A percentile compares a stretch with the other conserved stretches of the same genome.
Conservation (phyloP, 2,113 vertebrate genomes). For the Nothocercus julius region DNA sequence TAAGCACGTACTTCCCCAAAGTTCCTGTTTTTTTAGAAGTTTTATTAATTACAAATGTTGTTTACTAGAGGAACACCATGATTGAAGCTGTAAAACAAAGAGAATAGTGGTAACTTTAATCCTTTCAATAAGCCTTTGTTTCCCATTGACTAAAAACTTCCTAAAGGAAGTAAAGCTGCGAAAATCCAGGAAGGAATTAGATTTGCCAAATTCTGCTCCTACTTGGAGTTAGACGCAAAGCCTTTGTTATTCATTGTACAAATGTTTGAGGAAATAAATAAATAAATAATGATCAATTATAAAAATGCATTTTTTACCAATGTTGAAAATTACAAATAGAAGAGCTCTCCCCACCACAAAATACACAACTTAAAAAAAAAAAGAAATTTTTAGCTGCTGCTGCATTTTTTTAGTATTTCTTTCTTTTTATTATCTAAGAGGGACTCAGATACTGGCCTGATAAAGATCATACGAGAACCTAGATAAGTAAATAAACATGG, state of each 20-base stretch:
- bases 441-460: not conserved
- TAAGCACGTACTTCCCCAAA: conserved; percentile 76
- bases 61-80: conserved; percentile 79
- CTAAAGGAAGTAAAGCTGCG: conserved; percentile 84
- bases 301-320: conserved; percentile 26
- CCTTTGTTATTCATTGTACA: conserved; percentile 56
- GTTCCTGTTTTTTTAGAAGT: conserved; percentile 83
- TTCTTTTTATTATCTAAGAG: not conserved
- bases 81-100: conserved; percentile 81
- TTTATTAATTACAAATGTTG: conserved; percentile 82
- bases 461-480: not conserved
- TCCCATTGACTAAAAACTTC: conserved; percentile 90
- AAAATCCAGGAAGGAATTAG: conserved; percentile 82
- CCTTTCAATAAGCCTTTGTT: conserved; percentile 88
- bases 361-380: not conserved
- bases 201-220: conserved; percentile 73
- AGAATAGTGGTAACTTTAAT: conserved; percentile 79
- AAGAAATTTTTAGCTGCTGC: not conserved
- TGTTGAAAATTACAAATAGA: conserved; percentile 47
- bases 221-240: conserved; percentile 57
- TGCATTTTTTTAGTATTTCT: not conserved
- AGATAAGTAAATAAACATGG: conserved; percentile 7
- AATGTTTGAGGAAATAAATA: conserved; percentile 19
- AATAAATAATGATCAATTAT: not conserved
- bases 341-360: conserved; percentile 11